Evolutionary conservation across 2,113 vertebrate genomes (phyloP).

Genomic region (Spea bombifrons): DNA sequence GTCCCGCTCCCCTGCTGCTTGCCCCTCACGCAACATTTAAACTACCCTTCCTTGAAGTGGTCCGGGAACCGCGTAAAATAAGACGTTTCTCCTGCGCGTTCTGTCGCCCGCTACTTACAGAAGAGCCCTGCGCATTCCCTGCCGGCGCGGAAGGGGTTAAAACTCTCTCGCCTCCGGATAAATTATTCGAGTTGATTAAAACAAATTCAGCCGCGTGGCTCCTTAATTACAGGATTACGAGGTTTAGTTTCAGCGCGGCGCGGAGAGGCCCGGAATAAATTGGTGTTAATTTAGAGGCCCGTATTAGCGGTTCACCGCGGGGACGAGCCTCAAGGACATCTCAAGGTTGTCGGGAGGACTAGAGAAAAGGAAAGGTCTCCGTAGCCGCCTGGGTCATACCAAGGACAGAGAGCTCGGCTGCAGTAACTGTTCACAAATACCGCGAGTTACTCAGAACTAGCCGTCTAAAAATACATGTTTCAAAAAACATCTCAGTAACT

Average conservation of each 20-base stretch:
- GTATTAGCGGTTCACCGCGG: conserved; percentile 5
- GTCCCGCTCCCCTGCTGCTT: too few relatives aligned
- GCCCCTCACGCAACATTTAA: too few relatives aligned
- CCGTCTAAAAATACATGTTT: too few relatives aligned
- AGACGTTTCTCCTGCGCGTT: too few relatives aligned
- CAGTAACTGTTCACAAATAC: too few relatives aligned
- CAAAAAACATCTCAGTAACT: too few relatives aligned
- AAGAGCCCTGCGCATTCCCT: neutral
- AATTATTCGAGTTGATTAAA: conserved; percentile 12
- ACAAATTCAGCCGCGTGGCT: conserved; percentile 7
- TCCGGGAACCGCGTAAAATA: too few relatives aligned
- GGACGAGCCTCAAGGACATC: neutral
- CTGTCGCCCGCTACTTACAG: too few relatives aligned
- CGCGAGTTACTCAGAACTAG: too few relatives aligned
- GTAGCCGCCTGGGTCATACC: neutral
- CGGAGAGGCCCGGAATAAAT: conserved; percentile 13
- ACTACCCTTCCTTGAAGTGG: too few relatives aligned
- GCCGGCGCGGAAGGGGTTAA: neutral
- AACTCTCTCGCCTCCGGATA: neutral
- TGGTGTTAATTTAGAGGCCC: conserved; percentile 21
- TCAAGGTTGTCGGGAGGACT: conserved; percentile 8
- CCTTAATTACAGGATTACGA: conserved; percentile 39
- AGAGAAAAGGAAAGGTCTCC: neutral
- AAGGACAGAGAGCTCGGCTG: neutral
- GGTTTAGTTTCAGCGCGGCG: neutral